Conservation (phyloP, 2,113 vertebrate genomes). For the Albula glossodonta region DNA sequence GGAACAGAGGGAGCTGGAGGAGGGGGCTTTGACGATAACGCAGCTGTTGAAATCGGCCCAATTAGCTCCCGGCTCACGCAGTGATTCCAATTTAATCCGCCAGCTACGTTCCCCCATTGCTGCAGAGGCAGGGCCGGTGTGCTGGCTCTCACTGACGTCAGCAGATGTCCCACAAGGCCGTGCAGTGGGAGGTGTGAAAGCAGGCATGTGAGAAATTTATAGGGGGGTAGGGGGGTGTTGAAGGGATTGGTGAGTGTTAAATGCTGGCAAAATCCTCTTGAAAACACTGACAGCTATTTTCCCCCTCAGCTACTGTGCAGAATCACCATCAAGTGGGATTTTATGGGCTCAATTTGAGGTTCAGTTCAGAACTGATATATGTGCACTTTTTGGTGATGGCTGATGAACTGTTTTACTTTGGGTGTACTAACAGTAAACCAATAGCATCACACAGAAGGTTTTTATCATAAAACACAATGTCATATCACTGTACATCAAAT, state of each 20-base stretch:
- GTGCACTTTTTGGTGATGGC: not conserved
- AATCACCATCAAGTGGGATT: not conserved
- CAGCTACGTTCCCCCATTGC: constrained; percentile 21
- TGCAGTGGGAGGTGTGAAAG: constrained; percentile 26
- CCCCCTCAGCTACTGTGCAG: not conserved
- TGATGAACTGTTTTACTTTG: constrained; percentile 14
- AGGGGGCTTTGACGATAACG: not conserved
- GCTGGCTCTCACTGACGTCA: constrained; percentile 30
- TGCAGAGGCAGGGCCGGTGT: not conserved
- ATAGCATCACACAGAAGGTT: not conserved
- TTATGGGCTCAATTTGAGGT: not conserved
- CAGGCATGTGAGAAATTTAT: not conserved
- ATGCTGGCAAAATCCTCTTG: not conserved
- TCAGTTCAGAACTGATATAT: not conserved
- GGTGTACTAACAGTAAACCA: not conserved
- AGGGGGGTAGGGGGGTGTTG: not conserved
- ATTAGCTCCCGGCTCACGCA: not conserved
- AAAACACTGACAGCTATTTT: not conserved
- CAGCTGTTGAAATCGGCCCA: not conserved
- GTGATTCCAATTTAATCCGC: constrained; percentile 18
- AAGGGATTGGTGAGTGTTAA: not conserved
- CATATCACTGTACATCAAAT: not conserved
- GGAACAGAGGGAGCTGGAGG: too few species aligned
- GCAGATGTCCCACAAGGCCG: constrained; percentile 21
- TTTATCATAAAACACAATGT: not conserved